phyloP scores from a whole-genome alignment of 2,113 vertebrate species.

The Eurypyga helias region DNA sequence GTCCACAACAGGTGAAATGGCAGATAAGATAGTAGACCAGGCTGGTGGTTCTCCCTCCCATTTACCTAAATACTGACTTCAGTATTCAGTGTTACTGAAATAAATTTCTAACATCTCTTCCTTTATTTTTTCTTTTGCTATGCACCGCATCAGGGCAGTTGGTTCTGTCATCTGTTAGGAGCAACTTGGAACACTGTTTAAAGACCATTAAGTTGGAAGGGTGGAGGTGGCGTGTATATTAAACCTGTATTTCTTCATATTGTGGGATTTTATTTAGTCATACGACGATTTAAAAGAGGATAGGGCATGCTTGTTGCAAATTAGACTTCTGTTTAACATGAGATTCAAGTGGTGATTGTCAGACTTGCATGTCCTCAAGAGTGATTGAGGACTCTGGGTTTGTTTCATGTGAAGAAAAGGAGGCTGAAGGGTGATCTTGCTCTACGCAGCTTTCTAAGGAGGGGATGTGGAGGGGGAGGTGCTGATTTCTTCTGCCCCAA shows the following conservation, averaged over 20 bases:
- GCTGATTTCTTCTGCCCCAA: not conserved
- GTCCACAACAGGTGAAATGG: not conserved
- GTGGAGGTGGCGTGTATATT: not conserved
- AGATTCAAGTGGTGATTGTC: not conserved
- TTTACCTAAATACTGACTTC: not conserved
- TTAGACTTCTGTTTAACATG: not conserved
- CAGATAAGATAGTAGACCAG: not conserved
- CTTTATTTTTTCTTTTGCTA: not conserved
- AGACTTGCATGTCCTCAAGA: not conserved
- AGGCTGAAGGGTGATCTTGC: not conserved
- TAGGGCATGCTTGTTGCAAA: not conserved
- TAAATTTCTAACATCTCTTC: not conserved
- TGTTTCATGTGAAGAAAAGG: not conserved
- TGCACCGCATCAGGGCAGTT: not conserved
- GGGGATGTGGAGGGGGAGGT: not conserved
- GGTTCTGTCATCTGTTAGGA: not conserved
- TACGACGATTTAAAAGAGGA: not conserved
- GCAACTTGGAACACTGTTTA: not conserved
- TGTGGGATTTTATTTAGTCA: not conserved
- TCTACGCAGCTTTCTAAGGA: not conserved
- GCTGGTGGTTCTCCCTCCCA: not conserved
- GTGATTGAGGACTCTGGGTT: not conserved
- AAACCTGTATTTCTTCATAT: not conserved
- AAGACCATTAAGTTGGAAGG: not conserved
- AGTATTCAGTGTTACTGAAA: not conserved